Base-by-base conservation (phyloP, 2,113 vertebrate genomes). In the Scolopax mira region DNA sequence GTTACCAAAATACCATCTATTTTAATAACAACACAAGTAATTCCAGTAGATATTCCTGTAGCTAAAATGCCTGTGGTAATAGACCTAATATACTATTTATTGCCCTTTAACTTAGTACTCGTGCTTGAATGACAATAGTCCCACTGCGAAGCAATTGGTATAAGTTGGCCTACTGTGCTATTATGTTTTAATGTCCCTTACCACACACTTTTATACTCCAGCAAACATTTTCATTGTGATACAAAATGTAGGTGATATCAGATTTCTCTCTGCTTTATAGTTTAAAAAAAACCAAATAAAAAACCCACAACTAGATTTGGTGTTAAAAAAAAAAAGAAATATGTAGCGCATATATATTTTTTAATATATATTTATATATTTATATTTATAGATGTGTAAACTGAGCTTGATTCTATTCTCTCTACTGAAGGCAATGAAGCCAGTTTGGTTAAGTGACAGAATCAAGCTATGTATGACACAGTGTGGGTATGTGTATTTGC, bases 21-120 rank as follows among this genome's bases (percentile, higher is more conserved):
- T 98, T 97, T 94, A 78, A 94, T 73, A 97, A 92, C 31, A 95
- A 84, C 71, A 42, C 42, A 89, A 78, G 84, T 95, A 80, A 94
- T 93, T 83, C 92, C 92, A 73, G 73, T 73, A 92, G 54, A 82
- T 95, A 71, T 39, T 81, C 69, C 60, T 93, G 46, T 69, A 94
- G 57, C 41, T 89, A 87, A 89, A 97, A 88, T 79, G 22, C 18
- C n/a, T 95, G 54, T 14, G 78, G 44, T 89, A 94, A 80, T 81
- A 46, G 66, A 84, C 74, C 22, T 95, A 96, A 91, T 88, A 90
- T 30, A 42, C 55, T 94, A 83, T 88, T 95, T 94, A 92, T 83
- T 94, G 41, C 81, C 49, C 57, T 91, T 95, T 88, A 94, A 93
- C 74, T 90, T 73, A 77, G 39, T 89, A 8, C 64, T 94, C 87